Percentiles rank a stretch among this genome's conserved stretches.
phyloP scores from a whole-genome alignment of 2,888 invertebrate genomes.

The Conchocele bisecta region DNA sequence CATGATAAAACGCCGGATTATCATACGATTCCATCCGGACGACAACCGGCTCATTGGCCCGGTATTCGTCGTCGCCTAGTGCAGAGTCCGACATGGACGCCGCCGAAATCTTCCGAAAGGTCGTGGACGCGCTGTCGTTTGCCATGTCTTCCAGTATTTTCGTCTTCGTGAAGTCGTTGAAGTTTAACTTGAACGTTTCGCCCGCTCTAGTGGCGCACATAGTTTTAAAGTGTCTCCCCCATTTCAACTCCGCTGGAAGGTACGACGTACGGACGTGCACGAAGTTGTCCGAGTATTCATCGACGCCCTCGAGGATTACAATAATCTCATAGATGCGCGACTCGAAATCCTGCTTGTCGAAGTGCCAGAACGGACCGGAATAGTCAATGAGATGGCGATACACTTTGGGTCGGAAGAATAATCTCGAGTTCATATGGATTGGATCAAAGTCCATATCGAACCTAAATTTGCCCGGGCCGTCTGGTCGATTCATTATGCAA shows the following conservation, averaged over 20 bases:
- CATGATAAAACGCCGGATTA: constrained; percentile 5
- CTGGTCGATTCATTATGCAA: constrained; percentile 94
- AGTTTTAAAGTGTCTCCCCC: constrained; percentile 72
- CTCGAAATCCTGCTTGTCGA: constrained; percentile 94
- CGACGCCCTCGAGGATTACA: constrained; percentile 94
- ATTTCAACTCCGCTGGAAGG: constrained; percentile 77
- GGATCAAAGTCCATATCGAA: constrained; percentile 95
- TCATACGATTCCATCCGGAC: neutral
- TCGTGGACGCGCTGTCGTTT: constrained; percentile 45
- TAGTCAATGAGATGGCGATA: constrained; percentile 96
- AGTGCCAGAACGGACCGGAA: constrained; percentile 92
- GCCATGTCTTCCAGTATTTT: constrained; percentile 30
- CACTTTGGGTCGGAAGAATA: constrained; percentile 97
- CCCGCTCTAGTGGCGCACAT: constrained; percentile 54
- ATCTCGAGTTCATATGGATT: constrained; percentile 94
- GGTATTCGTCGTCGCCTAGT: neutral
- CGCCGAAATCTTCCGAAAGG: constrained; percentile 26
- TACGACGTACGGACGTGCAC: constrained; percentile 83
- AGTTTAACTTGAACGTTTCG: constrained; percentile 44
- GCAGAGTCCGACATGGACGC: neutral
- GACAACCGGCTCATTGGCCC: neutral
- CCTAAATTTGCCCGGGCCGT: constrained; percentile 96
- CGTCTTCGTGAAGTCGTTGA: constrained; percentile 48
- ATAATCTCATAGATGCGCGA: constrained; percentile 96
- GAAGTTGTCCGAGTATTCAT: constrained; percentile 90